These are phyloP conservation scores for Theonella swinhoei DNA, from an alignment of 37 sponge, comb jelly and placozoan genomes.

Conservation along the genomic window DNA sequence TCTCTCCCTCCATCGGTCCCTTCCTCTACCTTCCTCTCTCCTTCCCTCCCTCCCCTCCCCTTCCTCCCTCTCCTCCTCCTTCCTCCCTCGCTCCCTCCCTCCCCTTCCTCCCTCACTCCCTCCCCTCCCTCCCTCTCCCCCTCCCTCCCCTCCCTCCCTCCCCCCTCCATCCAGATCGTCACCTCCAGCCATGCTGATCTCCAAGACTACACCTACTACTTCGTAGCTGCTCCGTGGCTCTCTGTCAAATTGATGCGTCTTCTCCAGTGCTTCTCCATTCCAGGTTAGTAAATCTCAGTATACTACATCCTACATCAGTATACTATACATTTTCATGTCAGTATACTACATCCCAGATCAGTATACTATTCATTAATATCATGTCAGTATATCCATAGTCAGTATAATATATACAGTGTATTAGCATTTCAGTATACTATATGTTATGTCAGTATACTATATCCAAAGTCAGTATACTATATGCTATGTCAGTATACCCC, in stretches of 20 bases:
- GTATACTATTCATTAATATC: no score
- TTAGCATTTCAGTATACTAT: no score
- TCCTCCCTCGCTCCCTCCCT: not conserved
- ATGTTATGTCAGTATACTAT: no score
- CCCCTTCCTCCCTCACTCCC: not conserved
- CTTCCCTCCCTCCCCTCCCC: not conserved
- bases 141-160: not conserved
- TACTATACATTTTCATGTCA: no score
- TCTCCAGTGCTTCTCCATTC: conserved; percentile 80
- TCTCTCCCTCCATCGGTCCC: not conserved
- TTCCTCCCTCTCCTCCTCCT: not conserved
- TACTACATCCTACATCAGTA: no score
- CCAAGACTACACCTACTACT: conserved; percentile 97
- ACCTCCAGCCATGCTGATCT: conserved; percentile 59
- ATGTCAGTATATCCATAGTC: no score
- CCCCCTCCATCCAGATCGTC: conserved; percentile 69
- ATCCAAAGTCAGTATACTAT: no score
- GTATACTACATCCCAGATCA: no score
- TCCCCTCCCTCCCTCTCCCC: not conserved
- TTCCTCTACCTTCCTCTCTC: not conserved
- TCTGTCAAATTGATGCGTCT: conserved; percentile 86
- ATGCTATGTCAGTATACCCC: no score
- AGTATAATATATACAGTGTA: no score
- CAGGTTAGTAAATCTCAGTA: conserved; percentile 32
- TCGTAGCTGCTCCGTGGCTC: conserved; percentile 96